These are phyloP conservation scores for Hypocryptadius cinnamomeus DNA, from an alignment of 2,113 vertebrate species.

Conservation along the genomic window DNA sequence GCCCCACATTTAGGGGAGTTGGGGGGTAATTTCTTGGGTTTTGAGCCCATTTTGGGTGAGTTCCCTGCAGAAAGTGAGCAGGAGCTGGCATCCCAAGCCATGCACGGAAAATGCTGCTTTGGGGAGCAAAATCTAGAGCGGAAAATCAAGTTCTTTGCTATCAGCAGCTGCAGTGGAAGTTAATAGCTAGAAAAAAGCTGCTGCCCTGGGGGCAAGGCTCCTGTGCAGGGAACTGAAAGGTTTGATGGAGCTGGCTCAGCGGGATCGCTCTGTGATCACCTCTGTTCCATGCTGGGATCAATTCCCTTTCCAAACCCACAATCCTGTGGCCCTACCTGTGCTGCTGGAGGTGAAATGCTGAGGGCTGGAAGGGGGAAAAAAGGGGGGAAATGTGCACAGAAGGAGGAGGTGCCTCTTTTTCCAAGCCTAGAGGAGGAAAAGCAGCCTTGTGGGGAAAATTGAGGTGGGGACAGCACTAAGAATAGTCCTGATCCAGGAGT, in stretches of 20 bases:
- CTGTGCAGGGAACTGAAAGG: neutral
- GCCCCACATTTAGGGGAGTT: neutral
- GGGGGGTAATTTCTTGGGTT: neutral
- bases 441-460: neutral
- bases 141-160: conserved; percentile 11
- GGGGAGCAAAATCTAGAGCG: neutral
- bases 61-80: neutral
- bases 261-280: fast-evolving
- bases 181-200: neutral
- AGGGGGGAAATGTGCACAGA: fast-evolving
- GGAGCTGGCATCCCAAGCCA: neutral
- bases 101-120: neutral
- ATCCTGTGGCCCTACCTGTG: neutral
- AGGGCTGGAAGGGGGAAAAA: neutral
- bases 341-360: neutral
- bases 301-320: neutral
- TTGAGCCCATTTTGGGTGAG: neutral
- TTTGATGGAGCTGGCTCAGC: neutral
- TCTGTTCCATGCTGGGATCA: neutral
- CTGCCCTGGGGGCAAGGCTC: neutral
- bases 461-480: neutral
- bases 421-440: neutral
- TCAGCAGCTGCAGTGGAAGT: neutral
- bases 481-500: neutral
- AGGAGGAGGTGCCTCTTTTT: neutral